Evolutionary conservation across 2,888 invertebrate genomes (phyloP), one percentile per base, ranked within the genome.

Genomic region (Cheilosia variabilis): DNA sequence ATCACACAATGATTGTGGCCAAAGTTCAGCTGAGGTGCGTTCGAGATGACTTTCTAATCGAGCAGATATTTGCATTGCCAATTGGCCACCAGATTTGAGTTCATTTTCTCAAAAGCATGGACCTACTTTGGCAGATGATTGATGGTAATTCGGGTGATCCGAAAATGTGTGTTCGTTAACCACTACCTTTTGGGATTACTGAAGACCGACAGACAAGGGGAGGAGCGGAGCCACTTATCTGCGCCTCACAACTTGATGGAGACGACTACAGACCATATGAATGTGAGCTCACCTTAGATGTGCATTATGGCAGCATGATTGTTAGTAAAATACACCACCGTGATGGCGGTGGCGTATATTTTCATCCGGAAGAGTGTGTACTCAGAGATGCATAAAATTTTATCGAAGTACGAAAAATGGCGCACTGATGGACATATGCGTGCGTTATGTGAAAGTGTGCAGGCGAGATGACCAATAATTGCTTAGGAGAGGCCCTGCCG

Each of bases 21-120:
- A 66, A 75, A 66, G 75, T 66, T 66, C 75, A 58, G 6, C 47
- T 6, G 22, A 9, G 27, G 43, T 9, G 50, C 19, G 47, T 45
- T 27, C 47, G 9, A n/a, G 58, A 71, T 63, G 63, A 71, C 75
- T 84, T 84, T 80, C 80, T 58, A 80, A 79, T 77, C 65, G 68
- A 60, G 43, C 50, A 71, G 37, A 52, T 31, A 62, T 76, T 75
- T 58, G 62, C 75, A 72, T 50, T 22, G 43, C 4, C 24, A 45
- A 47, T 72, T 34, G 57, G 13, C 58, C 47, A 58, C 57, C 10
- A 4, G 10, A 17, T 17, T 41, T 47, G 17, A 2, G 9, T 9
- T 9, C 2, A 9, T 10, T 34, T 27, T 45, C 41, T 27, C 71
- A 27, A 41, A 43, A 15, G 31, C 41, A 31, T 41, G 15, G 62